A percentile compares a stretch with the other conserved stretches of the same genome.
Conservation (phyloP, 2,888 invertebrate genomes). For the Plebejus argus region DNA sequence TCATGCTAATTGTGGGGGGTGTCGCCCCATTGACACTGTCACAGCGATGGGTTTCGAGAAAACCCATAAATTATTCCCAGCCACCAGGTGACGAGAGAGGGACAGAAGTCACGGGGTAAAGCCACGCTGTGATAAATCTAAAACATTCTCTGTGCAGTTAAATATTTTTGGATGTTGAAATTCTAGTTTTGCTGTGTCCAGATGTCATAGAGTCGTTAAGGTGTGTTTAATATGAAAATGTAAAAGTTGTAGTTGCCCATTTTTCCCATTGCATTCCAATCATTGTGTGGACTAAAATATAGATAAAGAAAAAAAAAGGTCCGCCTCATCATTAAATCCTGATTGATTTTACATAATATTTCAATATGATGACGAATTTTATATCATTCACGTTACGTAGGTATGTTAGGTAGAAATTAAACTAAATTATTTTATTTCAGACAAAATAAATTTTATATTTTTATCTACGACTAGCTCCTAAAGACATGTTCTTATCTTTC, state of each 20-base stretch:
- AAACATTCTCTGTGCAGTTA: background rate
- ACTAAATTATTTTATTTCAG: too few species aligned
- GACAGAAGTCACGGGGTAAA: constrained; percentile 46
- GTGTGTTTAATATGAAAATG: too few species aligned
- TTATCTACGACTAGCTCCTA: background rate
- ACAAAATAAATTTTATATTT: too few species aligned
- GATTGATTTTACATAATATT: too few species aligned
- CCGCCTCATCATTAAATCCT: too few species aligned
- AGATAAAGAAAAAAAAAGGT: too few species aligned
- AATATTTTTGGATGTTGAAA: background rate
- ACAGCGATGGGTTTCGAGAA: constrained; percentile 79
- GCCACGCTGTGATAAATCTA: background rate
- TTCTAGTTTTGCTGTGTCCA: background rate
- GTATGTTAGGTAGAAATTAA: too few species aligned
- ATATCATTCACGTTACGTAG: too few species aligned
- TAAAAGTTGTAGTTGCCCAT: too few species aligned
- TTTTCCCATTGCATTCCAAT: too few species aligned
- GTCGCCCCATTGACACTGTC: constrained; percentile 72
- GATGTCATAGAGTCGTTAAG: background rate
- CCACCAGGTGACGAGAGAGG: constrained; percentile 70
- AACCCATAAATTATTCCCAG: constrained; percentile 77
- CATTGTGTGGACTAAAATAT: too few species aligned
- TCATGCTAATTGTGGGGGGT: constrained; percentile 72
- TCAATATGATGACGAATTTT: too few species aligned
- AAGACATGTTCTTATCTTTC: constrained; percentile 70